Conservation (phyloP, 2,113 vertebrate genomes). For the Opisthocomus hoazin region DNA sequence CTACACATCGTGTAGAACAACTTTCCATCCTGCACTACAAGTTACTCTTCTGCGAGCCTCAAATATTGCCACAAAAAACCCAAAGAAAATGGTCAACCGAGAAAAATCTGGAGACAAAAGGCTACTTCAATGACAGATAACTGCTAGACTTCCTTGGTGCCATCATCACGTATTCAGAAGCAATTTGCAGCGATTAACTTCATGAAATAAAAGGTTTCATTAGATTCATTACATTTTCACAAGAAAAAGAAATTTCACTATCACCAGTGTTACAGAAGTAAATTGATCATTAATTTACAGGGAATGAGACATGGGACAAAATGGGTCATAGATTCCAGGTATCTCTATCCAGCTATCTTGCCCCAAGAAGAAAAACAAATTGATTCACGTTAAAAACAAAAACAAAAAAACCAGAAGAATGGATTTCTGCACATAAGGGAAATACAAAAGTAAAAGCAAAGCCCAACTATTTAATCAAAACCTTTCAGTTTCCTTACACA, state of each 20-base stretch:
- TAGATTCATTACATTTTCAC: not conserved
- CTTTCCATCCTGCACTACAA: not conserved
- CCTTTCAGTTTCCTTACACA: not conserved
- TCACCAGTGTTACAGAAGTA: not conserved
- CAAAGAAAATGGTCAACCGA: not conserved
- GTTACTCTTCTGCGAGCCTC: not conserved
- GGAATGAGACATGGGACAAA: not conserved
- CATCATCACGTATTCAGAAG: not conserved
- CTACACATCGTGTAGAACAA: not conserved
- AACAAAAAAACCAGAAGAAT: not conserved
- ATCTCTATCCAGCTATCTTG: not conserved
- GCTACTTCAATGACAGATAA: not conserved
- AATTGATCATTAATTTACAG: not conserved
- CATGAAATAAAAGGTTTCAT: not conserved
- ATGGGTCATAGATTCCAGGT: not conserved
- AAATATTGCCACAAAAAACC: not conserved
- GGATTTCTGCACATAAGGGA: not conserved
- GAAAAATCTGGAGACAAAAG: not conserved
- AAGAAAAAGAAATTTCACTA: not conserved
- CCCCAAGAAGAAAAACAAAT: not conserved
- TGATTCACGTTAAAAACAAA: not conserved
- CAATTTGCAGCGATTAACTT: not conserved
- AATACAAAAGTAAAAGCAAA: not conserved
- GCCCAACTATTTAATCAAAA: not conserved
- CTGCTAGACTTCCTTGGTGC: not conserved